phyloP scores from a whole-genome alignment of 2,797 vertebrate species.

The Allobates femoralis region DNA sequence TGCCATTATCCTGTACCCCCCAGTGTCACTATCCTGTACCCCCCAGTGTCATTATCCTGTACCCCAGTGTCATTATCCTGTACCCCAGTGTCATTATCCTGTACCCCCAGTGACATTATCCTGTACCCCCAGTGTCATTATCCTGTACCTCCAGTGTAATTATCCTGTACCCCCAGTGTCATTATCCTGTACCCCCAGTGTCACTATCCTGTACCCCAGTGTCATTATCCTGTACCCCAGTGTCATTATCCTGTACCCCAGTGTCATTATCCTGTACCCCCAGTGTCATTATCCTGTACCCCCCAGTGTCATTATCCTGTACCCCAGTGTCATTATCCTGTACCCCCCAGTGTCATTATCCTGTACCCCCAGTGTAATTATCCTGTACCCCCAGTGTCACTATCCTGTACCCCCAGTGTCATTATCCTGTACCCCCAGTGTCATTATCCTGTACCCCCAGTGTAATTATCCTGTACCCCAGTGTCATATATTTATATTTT shows the following conservation, averaged over 20 bases:
- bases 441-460: background rate
- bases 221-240: background rate
- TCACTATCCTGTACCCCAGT: background rate
- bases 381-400: too few relatives aligned
- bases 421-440: too few relatives aligned
- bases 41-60: background rate
- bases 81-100: background rate
- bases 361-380: too few relatives aligned
- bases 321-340: too few relatives aligned
- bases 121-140: background rate
- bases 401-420: too few relatives aligned
- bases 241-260: background rate
- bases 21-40: background rate
- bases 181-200: background rate
- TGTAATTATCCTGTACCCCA: background rate
- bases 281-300: too few relatives aligned
- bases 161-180: background rate
- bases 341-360: too few relatives aligned
- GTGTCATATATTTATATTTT: too few relatives aligned
- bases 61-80: background rate
- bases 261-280: too few relatives aligned
- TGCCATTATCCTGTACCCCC: background rate
- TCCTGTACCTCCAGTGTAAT: background rate
- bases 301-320: too few relatives aligned
- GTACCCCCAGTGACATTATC: background rate